Conservation (phyloP, 2,888 invertebrate species). For the Volucella bombylans region DNA sequence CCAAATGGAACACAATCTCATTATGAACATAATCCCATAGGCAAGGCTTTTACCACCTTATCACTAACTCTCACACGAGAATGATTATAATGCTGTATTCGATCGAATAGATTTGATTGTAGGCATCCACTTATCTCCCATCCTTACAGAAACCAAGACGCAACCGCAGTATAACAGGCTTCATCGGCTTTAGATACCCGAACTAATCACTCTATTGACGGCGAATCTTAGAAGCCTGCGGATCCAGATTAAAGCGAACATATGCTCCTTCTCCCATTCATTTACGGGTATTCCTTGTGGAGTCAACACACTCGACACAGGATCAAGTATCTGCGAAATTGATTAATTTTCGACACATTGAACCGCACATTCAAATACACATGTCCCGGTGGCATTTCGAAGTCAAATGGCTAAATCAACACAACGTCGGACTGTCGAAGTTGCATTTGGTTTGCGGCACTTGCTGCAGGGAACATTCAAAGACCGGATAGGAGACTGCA, state of each 20-base stretch:
- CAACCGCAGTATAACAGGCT: constrained; percentile 4
- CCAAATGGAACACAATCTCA: neutral
- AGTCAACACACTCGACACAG: neutral
- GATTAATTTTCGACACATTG: constrained; percentile 48
- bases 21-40: neutral
- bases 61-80: constrained; percentile 4
- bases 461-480: neutral
- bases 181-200: constrained; percentile 2
- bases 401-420: constrained; percentile 33
- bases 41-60: constrained; percentile 2
- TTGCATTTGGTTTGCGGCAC: neutral
- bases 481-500: neutral
- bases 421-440: constrained; percentile 5
- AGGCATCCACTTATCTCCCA: neutral
- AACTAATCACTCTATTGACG: constrained; percentile 40
- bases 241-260: constrained; percentile 19
- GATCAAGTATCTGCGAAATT: constrained; percentile 20
- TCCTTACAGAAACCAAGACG: neutral
- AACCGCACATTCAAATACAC: constrained; percentile 17
- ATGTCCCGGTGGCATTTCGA: neutral
- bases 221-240: constrained; percentile 10
- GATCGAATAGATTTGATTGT: constrained; percentile 22
- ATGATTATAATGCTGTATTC: no score
- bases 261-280: neutral
- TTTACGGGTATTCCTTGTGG: no score